A percentile compares a stretch with the other conserved stretches of the same genome.
Conservation (phyloP, 2,888 invertebrate species). For the Shargacucullia verbasci region DNA sequence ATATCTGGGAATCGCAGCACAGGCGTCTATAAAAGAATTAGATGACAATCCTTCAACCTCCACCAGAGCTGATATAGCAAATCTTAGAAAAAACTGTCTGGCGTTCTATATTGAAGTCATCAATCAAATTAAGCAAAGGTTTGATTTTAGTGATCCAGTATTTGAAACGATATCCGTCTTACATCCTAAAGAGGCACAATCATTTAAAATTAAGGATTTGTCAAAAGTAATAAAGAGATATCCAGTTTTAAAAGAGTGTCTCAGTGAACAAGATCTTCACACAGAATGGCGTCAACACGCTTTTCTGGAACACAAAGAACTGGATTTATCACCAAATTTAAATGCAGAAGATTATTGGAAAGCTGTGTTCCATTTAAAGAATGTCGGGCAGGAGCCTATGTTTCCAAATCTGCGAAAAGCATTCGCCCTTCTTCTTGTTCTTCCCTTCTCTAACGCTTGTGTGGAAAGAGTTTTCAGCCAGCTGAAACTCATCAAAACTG, state of each 20-base stretch:
- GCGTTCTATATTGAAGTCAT: background rate
- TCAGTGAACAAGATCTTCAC: background rate
- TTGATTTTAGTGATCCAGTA: conserved; percentile 4
- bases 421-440: conserved; percentile 37
- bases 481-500: conserved; percentile 34
- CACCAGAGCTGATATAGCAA: background rate
- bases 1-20: conserved; percentile 12
- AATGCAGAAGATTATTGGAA: conserved; percentile 12
- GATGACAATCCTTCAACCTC: conserved; percentile 6
- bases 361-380: conserved; percentile 7
- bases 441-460: conserved; percentile 48
- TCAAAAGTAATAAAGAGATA: background rate
- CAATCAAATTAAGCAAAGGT: conserved; percentile 4
- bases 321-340: background rate
- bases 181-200: background rate
- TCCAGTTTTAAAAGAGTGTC: background rate
- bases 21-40: conserved; percentile 13
- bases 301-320: conserved; percentile 1
- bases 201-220: conserved; percentile 3
- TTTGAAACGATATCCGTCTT: conserved; percentile 2
- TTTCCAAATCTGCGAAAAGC: conserved; percentile 42
- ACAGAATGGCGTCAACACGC: conserved; percentile 4
- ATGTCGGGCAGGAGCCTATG: conserved; percentile 10
- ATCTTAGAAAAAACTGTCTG: conserved; percentile 5
- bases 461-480: conserved; percentile 53